Base-by-base conservation (phyloP, 2,888 invertebrate species). In the Nomada ferruginata region DNA sequence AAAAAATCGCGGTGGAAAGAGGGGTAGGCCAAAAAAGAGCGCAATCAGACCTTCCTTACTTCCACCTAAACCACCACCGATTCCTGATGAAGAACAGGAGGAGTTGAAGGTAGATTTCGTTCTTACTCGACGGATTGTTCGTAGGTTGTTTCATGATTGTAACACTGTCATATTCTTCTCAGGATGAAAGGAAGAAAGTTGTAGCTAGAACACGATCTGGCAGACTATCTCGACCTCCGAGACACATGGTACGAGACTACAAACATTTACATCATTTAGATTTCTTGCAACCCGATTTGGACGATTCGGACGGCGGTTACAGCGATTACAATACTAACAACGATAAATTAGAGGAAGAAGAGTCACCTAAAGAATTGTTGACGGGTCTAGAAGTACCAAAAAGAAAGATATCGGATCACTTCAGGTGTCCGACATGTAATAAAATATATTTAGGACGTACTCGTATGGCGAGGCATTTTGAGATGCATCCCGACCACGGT, bases 381-480 rank as follows among this genome's bases (percentile, higher is more conserved):
- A 89, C 91, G 26, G 93, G 93, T 4, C 74, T 93, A 9, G 93
- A 93, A 83, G 87, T 92, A 0, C 93, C 92, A 15, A 94, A 94
- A 89, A 93, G 95, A 63, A 94, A 94, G 71, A 94, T 95, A 82
- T 94, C 95, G 0, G 92, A 95, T 60, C 94, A 94, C 65, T 95
- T 95, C 89, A 94, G 95, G 52, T 96, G 96, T 91, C 95, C 95
- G 2, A 95, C 95, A n/a, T 96, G 96, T 92, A 94, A 95, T 71
- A 96, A 96, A 91, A 95, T 95, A 20, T 96, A 96, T 91, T 93
- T 96, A 70, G 96, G 96, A 9, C 94, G 94, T 85, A 95, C 94
- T 47, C 95, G 95, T 70, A 95, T 96, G 94, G 94, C 95, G 26
- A 93, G 95, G 76, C 96, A 96, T 92, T 95, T 96, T 83, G 94